Base-by-base conservation (phyloP, 92 coral and sea anemone genomes). In the Umimayanthus kanabou region DNA sequence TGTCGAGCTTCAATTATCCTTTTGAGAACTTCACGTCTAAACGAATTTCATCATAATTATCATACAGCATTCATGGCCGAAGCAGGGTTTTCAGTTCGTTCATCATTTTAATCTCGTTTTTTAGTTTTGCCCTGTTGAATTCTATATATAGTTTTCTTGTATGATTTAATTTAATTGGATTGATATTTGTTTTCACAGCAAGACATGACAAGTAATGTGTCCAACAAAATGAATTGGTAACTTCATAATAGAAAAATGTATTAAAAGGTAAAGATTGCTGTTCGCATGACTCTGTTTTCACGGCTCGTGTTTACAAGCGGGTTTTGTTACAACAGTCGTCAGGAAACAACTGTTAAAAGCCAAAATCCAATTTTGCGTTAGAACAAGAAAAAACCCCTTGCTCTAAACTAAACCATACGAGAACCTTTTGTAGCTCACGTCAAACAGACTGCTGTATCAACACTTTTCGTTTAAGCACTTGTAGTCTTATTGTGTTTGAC, bases 171-270 rank as follows among this genome's bases (percentile, higher is more conserved):
- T 61, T 26, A 61, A 20, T 61, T 61, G 69, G 22, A 28, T 2
- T 80, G 64, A 8, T 80, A 57, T 80, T 80, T 80, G 47, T 57
- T 80, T 80, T 80, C 5, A 13, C 11, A n/a, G 67, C 13, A 0
- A 79, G 50, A 79, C 18, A 80, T 15, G 70, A 80, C 72, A 80
- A 6, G 22, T 67, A 72, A 72, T 25, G 20, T 29, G 18, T 10
- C 76, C 76, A 16, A 30, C 71, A 57, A 57, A 57, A 57, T 30
- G 61, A 53, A 57, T 57, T 57, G 23, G 84, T 39, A 80, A 80
- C 84, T 53, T 80, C 28, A 80, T 80, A 55, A 80, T 28, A 15
- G 11, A 80, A 80, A 26, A 5, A 30, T 55, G 18, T 55, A 23
- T 9, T 61, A 61, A 3, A 6, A 23, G 25, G 8, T 61, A 23